A percentile compares a stretch with the other conserved stretches of the same genome.
phyloP scores from a whole-genome alignment of 23 tunicate species.

The Botrylloides violaceus region DNA sequence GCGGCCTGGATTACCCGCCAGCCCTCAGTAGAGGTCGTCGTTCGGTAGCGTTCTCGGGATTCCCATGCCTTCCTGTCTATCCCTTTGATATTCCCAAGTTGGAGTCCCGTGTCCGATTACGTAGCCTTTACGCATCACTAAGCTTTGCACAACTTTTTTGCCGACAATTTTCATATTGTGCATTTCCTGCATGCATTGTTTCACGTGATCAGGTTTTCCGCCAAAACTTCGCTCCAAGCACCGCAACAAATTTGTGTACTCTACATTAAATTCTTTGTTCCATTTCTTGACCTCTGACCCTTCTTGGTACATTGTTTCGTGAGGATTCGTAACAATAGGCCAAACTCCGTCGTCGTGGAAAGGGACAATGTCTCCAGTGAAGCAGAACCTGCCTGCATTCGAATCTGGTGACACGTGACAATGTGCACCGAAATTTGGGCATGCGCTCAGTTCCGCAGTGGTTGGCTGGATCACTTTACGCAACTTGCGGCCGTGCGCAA shows the following conservation, averaged over 20 bases:
- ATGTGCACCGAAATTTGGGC: background rate
- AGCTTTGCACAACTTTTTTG: constrained; percentile 29
- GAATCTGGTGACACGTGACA: background rate
- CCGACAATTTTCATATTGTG: constrained; percentile 38
- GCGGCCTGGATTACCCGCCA: no score
- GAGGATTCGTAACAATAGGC: constrained; percentile 1
- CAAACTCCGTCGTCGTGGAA: constrained; percentile 6
- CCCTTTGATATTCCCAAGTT: constrained; percentile 7
- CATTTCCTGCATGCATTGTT: constrained; percentile 60
- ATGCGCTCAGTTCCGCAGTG: background rate
- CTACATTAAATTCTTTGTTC: background rate
- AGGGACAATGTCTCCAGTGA: constrained; percentile 1
- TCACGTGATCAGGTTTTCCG: constrained; percentile 25
- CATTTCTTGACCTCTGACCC: constrained; percentile 24
- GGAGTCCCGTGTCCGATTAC: constrained; percentile 23
- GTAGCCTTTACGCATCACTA: constrained; percentile 13
- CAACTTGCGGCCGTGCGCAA: constrained; percentile 34
- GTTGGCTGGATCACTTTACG: background rate
- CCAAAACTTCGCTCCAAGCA: constrained; percentile 33
- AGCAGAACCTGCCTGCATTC: background rate
- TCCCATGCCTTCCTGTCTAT: background rate
- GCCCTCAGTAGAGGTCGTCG: background rate
- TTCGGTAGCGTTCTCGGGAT: background rate
- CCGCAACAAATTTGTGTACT: constrained; percentile 4
- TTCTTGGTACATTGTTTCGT: constrained; percentile 4